A percentile compares a stretch with the other conserved stretches of the same genome.
Evolutionary conservation across 2,797 vertebrate genomes (phyloP).

Genomic region (Micrastur ruficollis): DNA sequence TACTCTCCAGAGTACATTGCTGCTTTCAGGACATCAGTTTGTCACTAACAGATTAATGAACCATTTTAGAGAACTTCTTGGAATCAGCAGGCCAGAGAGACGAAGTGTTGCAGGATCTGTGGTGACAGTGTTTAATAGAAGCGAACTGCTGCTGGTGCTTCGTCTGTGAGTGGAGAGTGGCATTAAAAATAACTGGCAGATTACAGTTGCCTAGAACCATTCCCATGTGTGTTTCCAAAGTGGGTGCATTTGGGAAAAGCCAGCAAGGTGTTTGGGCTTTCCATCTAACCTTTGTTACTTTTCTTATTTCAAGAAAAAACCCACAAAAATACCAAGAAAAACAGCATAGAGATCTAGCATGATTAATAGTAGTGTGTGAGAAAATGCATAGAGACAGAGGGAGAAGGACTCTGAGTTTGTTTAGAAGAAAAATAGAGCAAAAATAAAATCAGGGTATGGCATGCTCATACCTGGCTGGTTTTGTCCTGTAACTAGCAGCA

Average conservation of each 20-base stretch:
- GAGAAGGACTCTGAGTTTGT: background rate
- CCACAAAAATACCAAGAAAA: background rate
- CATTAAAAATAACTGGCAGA: background rate
- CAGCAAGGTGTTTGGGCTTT: background rate
- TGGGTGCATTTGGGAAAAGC: background rate
- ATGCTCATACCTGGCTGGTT: background rate
- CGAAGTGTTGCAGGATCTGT: background rate
- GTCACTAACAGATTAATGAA: slow-evolving; percentile 35
- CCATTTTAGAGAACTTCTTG: background rate
- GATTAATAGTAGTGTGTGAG: background rate
- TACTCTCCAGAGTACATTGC: background rate
- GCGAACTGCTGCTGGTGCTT: background rate
- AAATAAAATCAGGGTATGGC: background rate
- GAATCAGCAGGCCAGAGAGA: background rate
- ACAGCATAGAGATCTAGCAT: background rate
- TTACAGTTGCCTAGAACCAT: background rate
- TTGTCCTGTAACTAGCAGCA: background rate
- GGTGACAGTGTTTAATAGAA: background rate
- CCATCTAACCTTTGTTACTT: background rate
- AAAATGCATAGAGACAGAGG: background rate
- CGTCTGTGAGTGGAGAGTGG: background rate
- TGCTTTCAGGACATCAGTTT: slow-evolving; percentile 23
- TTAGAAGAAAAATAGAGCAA: background rate
- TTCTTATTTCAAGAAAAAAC: background rate
- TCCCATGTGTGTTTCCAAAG: background rate